Evolutionary conservation across 1,140 invertebrate genomes (phyloP), one percentile per base, ranked within the genome.

Genomic region (Hestina assimilis): DNA sequence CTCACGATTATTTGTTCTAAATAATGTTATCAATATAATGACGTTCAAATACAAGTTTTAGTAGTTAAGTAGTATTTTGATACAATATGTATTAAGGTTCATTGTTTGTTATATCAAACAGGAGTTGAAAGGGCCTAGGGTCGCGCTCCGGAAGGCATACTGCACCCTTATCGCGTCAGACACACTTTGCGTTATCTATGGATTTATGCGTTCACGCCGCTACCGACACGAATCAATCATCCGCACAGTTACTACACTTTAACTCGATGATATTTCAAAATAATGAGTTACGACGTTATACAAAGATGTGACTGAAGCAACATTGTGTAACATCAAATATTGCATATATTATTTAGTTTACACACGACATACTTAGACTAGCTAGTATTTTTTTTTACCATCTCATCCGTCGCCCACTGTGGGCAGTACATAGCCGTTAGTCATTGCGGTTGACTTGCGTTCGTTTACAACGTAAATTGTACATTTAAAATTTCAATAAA

Each of bases 121-220:
- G 55, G 67, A 69, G 59, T 69, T 52, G 65, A 68, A 66, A 57
- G 71, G 71, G 80, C 79, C 80, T 57, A 50, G 71, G 71, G 80
- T 85, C 80, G 55, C 66, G 83, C 79, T 68, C 82, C 80, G 83
- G 80, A 87, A 87, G 76, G 69, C 83, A 69, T 75, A 77, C 74
- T 83, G 77, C 75, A 79, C 69, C 63, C 75, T 79, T 87, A 87
- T 87, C 84, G 48, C 58, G 47, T 43, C 72, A 86, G 80, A 83
- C 82, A 83, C 72, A 83, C 69, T 83, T 82, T 68, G 67, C 59
- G 65, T 79, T 87, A 87, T 87, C 82, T 53, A 29, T 67, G 65
- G 73, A 84, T 83, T 83, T 87, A 87, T 87, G 80, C 60, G 69
- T 63, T 63, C 62, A 57, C 65, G 65, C 75, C 68, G 67, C 61